A percentile compares a stretch with the other conserved stretches of the same genome.
These are phyloP conservation scores for Natrix natrix DNA, from an alignment of 2,797 vertebrate genomes.

Conservation along the genomic window DNA sequence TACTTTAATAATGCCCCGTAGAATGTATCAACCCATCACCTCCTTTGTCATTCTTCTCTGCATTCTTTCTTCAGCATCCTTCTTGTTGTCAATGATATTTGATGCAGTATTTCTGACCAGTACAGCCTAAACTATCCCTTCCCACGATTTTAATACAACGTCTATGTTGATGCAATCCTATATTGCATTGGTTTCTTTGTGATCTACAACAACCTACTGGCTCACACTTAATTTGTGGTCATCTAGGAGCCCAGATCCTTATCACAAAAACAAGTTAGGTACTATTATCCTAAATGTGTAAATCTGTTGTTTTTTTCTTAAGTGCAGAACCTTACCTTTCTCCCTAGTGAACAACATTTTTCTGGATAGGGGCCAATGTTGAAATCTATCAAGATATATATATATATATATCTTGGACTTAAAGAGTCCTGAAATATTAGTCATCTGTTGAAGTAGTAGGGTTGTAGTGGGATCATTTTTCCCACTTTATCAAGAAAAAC, in stretches of 20 bases:
- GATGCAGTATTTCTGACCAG: neutral
- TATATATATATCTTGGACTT: neutral
- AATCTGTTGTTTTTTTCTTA: neutral
- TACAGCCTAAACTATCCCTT: neutral
- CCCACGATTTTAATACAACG: neutral
- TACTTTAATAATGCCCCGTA: neutral
- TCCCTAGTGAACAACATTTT: neutral
- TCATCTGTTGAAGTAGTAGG: neutral
- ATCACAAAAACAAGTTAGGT: neutral
- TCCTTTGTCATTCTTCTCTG: neutral
- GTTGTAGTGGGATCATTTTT: neutral
- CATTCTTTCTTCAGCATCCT: neutral
- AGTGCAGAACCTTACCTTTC: neutral
- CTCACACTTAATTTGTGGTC: neutral
- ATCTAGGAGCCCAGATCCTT: neutral
- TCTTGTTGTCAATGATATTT: neutral
- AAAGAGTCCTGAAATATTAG: neutral
- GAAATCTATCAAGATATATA: neutral
- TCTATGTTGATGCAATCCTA: neutral
- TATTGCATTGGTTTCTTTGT: neutral
- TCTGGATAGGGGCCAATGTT: neutral
- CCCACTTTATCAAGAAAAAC: neutral
- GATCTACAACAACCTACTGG: neutral
- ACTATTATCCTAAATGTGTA: neutral
- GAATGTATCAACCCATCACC: neutral